These are phyloP conservation scores for Nomada ferruginata DNA, from an alignment of 2,888 invertebrate species.

Conservation along the genomic window DNA sequence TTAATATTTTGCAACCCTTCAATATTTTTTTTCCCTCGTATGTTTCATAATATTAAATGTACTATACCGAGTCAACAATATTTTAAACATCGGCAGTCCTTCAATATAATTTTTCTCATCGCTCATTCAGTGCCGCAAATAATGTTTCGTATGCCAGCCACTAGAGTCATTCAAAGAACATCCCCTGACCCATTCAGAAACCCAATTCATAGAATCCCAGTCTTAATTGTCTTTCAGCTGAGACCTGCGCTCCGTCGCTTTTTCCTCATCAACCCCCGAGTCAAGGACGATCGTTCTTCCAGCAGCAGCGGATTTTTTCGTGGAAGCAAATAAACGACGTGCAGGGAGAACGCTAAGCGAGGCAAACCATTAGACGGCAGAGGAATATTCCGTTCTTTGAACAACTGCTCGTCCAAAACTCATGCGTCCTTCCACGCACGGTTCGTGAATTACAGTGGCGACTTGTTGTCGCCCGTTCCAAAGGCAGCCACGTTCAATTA, in stretches of 20 bases:
- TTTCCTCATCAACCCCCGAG: slow-evolving; percentile 43
- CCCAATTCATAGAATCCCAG: slow-evolving; percentile 23
- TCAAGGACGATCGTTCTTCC: slow-evolving; percentile 42
- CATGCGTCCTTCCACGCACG: slow-evolving; percentile 73
- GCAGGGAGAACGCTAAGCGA: slow-evolving; percentile 62
- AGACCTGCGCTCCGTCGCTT: slow-evolving; percentile 13
- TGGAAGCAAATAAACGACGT: slow-evolving; percentile 12
- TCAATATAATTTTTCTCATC: no score
- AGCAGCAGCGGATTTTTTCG: slow-evolving; percentile 40
- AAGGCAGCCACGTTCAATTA: slow-evolving; percentile 77
- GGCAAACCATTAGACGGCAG: slow-evolving; percentile 76
- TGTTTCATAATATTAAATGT: no score
- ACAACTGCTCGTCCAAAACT: slow-evolving; percentile 26
- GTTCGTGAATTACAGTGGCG: slow-evolving; percentile 70
- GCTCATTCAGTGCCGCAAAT: no score
- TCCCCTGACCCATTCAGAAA: slow-evolving; percentile 2
- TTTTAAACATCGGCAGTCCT: background rate
- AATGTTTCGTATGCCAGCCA: background rate
- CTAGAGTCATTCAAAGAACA: slow-evolving; percentile 1
- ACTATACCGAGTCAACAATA: no score
- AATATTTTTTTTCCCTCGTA: no score
- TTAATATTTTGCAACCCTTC: no score
- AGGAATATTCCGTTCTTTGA: slow-evolving; percentile 74
- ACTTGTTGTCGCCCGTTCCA: slow-evolving; percentile 71
- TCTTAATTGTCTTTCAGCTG: slow-evolving; percentile 45